phyloP scores from a whole-genome alignment of 2,888 invertebrate species.

The Acleris emargana region DNA sequence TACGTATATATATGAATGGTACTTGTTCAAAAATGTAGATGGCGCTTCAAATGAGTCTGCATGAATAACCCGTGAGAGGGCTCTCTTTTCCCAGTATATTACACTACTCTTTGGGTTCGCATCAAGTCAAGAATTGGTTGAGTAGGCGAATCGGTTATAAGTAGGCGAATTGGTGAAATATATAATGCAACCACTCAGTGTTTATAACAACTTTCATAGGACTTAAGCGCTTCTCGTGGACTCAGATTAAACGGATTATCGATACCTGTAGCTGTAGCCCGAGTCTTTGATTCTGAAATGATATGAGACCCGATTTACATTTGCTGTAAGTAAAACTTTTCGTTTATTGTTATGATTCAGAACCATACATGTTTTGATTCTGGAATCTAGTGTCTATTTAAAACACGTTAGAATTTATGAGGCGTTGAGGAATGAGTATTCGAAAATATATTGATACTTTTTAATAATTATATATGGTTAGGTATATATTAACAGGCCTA shows the following conservation, averaged over 20 bases:
- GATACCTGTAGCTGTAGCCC: not conserved
- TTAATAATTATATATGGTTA: too few relatives aligned
- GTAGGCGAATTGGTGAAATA: not conserved
- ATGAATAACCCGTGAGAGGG: too few relatives aligned
- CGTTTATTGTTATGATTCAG: conserved; percentile 32
- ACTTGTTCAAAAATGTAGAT: too few relatives aligned
- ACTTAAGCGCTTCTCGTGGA: not conserved
- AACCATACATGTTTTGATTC: conserved; percentile 2
- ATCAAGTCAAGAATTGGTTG: not conserved
- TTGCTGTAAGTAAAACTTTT: conserved; percentile 32
- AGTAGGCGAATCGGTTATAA: not conserved
- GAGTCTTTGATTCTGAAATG: conserved; percentile 5
- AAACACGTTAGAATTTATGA: too few relatives aligned
- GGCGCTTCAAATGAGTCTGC: too few relatives aligned
- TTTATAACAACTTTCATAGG: conserved; percentile 14
- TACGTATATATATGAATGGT: too few relatives aligned
- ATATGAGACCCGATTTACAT: conserved; percentile 23
- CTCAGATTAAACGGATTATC: not conserved
- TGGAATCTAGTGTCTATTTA: not conserved
- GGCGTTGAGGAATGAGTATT: too few relatives aligned
- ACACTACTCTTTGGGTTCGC: too few relatives aligned
- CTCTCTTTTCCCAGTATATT: too few relatives aligned
- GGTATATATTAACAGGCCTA: too few relatives aligned
- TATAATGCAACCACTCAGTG: conserved; percentile 1
- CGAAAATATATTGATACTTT: too few relatives aligned